Evolutionary conservation across 1,140 invertebrate species (phyloP).

Genomic region (Philotrypesis tridentata): DNA sequence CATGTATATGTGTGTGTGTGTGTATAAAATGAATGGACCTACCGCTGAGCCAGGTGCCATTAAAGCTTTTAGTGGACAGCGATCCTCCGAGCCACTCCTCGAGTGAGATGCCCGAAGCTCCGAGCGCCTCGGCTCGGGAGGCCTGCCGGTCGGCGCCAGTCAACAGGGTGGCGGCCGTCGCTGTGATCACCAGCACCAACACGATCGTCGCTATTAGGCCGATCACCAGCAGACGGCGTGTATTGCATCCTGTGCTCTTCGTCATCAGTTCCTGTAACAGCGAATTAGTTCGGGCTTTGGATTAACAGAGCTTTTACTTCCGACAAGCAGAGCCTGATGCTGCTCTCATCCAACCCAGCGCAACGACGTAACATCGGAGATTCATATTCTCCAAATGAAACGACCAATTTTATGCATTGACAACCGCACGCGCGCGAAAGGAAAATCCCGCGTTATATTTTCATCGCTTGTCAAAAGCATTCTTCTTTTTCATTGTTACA

Average conservation of each 20-base stretch:
- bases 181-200: conserved; percentile 65
- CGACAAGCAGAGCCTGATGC: neutral
- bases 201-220: conserved; percentile 63
- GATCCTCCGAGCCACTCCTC: conserved; percentile 70
- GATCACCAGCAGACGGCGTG: conserved; percentile 64
- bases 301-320: neutral
- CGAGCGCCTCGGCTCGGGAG: conserved; percentile 52
- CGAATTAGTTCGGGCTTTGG: neutral
- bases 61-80: conserved; percentile 70
- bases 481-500: neutral
- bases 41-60: conserved; percentile 72
- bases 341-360: neutral
- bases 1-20: too few relatives aligned
- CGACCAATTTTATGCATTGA: neutral
- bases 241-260: conserved; percentile 69
- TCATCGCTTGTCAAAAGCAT: neutral
- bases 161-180: conserved; percentile 65
- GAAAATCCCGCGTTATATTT: neutral
- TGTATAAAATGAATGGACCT: conserved; percentile 52
- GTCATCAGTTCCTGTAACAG: conserved; percentile 71
- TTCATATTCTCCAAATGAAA: neutral
- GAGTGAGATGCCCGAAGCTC: conserved; percentile 63
- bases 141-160: conserved; percentile 55
- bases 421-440: neutral
- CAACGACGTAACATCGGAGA: neutral